These are phyloP conservation scores for Noctua pronuba DNA, from an alignment of 2,888 invertebrate genomes.

Conservation along the genomic window DNA sequence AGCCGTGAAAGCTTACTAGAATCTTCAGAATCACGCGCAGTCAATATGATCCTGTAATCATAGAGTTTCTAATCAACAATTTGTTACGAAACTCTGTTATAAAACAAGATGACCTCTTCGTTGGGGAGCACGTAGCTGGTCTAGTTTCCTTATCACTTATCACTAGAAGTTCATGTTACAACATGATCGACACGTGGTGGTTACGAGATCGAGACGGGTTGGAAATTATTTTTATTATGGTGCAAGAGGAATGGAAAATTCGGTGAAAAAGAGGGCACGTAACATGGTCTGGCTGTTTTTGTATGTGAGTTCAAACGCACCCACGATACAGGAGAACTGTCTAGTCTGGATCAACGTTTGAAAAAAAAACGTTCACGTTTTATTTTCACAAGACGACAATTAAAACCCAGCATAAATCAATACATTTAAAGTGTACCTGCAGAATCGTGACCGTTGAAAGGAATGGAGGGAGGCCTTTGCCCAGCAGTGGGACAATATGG, in stretches of 20 bases:
- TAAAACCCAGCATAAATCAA: too few species aligned
- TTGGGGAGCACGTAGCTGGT: constrained; percentile 7
- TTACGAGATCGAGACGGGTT: background rate
- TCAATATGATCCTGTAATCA: background rate
- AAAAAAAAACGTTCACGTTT: too few species aligned
- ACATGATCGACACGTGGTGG: background rate
- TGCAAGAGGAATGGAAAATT: constrained; percentile 13
- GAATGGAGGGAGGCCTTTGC: too few species aligned
- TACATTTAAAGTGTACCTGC: too few species aligned
- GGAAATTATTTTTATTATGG: constrained; percentile 5
- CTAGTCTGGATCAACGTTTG: too few species aligned
- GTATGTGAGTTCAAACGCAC: too few species aligned
- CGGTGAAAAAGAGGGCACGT: background rate
- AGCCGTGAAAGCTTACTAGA: background rate
- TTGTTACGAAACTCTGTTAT: background rate
- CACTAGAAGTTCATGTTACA: constrained; percentile 17
- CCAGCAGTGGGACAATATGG: too few species aligned
- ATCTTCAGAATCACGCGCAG: background rate
- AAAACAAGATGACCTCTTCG: constrained; percentile 22
- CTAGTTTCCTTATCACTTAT: constrained; percentile 24
- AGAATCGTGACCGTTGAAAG: too few species aligned
- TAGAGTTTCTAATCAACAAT: background rate
- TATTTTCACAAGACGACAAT: too few species aligned
- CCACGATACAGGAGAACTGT: too few species aligned
- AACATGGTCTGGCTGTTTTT: too few species aligned